These are phyloP conservation scores for Hypomesus transpacificus DNA, from an alignment of 2,113 vertebrate genomes.

Conservation along the genomic window DNA sequence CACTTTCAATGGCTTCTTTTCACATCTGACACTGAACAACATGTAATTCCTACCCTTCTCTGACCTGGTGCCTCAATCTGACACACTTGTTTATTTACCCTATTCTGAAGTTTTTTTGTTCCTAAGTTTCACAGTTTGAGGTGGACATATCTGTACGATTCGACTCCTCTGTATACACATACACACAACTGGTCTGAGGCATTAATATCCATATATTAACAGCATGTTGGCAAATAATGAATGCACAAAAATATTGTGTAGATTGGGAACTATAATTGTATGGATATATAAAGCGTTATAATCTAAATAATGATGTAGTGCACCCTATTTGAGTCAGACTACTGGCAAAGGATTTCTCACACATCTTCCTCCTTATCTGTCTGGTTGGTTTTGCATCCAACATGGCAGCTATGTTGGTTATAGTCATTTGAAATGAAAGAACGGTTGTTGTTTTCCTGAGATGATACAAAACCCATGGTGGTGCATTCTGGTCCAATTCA, in stretches of 20 bases:
- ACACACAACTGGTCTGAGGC: background rate
- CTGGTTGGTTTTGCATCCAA: background rate
- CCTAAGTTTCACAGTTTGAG: background rate
- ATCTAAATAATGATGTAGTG: too few relatives aligned
- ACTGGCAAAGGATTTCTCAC: too few relatives aligned
- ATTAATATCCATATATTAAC: too few relatives aligned
- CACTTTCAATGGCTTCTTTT: slow-evolving; percentile 35
- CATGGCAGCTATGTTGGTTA: slow-evolving; percentile 14
- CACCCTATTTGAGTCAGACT: too few relatives aligned
- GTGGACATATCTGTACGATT: slow-evolving; percentile 26
- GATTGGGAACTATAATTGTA: too few relatives aligned
- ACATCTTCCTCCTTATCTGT: too few relatives aligned
- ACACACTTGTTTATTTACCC: slow-evolving; percentile 29
- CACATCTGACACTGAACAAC: slow-evolving; percentile 41
- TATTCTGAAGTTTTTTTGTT: slow-evolving; percentile 25
- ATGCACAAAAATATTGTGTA: too few relatives aligned
- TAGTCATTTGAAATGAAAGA: background rate
- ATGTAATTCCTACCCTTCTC: slow-evolving; percentile 39
- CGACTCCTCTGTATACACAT: background rate
- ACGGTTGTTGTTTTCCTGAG: slow-evolving; percentile 6
- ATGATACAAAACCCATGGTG: slow-evolving; percentile 17
- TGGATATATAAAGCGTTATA: too few relatives aligned
- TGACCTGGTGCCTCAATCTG: slow-evolving; percentile 4
- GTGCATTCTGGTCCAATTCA: slow-evolving; percentile 1
- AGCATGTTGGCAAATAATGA: too few relatives aligned